These are phyloP conservation scores for Archivesica marissinica DNA, from an alignment of 1,140 invertebrate genomes.

Conservation along the genomic window DNA sequence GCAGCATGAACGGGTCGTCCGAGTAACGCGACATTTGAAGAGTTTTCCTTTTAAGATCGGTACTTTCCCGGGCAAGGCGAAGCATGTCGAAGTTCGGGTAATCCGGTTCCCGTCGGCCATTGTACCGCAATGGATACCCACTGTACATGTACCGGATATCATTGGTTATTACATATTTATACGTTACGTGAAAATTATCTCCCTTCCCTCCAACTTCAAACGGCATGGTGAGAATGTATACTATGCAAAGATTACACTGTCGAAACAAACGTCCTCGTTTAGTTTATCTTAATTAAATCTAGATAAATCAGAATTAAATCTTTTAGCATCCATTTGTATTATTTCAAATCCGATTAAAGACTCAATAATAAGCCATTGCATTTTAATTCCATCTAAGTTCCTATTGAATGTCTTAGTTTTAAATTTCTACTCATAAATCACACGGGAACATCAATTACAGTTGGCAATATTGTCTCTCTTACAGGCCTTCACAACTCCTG, in stretches of 20 bases:
- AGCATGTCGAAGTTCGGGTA: constrained; percentile 63
- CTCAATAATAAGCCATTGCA: neutral
- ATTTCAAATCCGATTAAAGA: neutral
- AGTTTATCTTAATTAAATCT: neutral
- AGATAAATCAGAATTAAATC: constrained; percentile 30
- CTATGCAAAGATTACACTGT: neutral
- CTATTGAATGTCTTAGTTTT: neutral
- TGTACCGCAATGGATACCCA: constrained; percentile 47
- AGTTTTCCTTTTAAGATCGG: constrained; percentile 50
- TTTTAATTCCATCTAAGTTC: neutral
- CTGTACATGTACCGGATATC: constrained; percentile 63
- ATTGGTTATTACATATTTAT: constrained; percentile 61
- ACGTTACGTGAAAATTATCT: constrained; percentile 55
- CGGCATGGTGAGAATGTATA: constrained; percentile 26
- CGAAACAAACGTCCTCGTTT: neutral
- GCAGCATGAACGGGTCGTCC: constrained; percentile 56
- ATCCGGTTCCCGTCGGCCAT: constrained; percentile 36
- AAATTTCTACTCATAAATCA: neutral
- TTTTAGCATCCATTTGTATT: constrained; percentile 17
- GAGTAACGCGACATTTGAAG: constrained; percentile 40
- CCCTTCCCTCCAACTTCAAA: constrained; percentile 62
- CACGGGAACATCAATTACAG: neutral
- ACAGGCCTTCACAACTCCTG: neutral
- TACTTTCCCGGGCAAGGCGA: constrained; percentile 52
- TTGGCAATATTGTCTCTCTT: neutral